A percentile compares a stretch with the other conserved stretches of the same genome.
Conservation (phyloP, 2,113 vertebrate species). For the Lophura nycthemera region DNA sequence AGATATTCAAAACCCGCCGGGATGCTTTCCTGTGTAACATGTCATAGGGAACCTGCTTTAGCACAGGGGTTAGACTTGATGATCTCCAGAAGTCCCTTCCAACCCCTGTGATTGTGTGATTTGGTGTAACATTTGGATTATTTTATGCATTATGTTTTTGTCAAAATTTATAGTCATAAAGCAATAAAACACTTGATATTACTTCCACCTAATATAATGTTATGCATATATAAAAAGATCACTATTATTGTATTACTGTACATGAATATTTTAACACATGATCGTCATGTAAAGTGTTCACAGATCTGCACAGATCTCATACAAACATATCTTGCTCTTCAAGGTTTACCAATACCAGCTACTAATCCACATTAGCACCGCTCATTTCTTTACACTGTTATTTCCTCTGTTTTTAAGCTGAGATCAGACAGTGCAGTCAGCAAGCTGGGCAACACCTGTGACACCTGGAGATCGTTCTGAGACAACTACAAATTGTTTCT, state of each 20-base stretch:
- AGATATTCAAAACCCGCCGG: too few relatives aligned
- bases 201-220: not conserved
- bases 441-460: not conserved
- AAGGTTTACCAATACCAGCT: not conserved
- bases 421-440: not conserved
- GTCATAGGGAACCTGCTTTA: too few relatives aligned
- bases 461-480: not conserved
- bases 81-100: too few relatives aligned
- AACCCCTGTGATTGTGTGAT: too few relatives aligned
- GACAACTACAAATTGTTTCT: not conserved
- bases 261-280: not conserved
- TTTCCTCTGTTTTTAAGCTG: not conserved
- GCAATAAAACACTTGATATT: not conserved
- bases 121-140: not conserved
- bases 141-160: not conserved
- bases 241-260: not conserved
- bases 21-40: too few relatives aligned
- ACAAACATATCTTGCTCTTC: not conserved
- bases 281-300: not conserved
- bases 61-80: too few relatives aligned
- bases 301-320: not conserved
- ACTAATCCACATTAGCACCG: fast-evolving
- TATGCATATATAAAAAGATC: not conserved
- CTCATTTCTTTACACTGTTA: fast-evolving
- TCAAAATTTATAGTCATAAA: not conserved